phyloP scores from a whole-genome alignment of 2,888 invertebrate genomes.

The Blastobasis adustella region DNA sequence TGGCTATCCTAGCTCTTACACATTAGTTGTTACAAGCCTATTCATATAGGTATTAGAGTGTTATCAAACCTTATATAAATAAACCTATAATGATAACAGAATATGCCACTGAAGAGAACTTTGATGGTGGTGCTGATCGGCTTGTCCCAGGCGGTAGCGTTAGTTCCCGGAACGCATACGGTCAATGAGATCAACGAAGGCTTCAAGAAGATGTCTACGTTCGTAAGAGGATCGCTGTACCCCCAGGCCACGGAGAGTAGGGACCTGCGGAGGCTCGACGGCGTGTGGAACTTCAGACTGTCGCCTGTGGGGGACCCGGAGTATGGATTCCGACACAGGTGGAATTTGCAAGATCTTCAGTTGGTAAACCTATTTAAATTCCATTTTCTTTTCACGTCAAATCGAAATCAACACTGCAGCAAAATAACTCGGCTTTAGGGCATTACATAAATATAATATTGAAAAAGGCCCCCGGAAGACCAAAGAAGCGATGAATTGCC shows the following conservation, averaged over 20 bases:
- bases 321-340: conserved; percentile 82
- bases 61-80: too few species aligned
- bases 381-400: too few species aligned
- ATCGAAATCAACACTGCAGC: too few species aligned
- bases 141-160: conserved; percentile 31
- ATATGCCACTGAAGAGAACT: too few species aligned
- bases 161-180: conserved; percentile 37
- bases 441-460: too few species aligned
- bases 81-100: too few species aligned
- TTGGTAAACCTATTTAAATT: conserved; percentile 59
- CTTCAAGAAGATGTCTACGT: conserved; percentile 26
- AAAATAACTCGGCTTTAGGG: too few species aligned
- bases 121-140: not conserved
- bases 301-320: conserved; percentile 79
- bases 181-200: conserved; percentile 48
- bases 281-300: conserved; percentile 93
- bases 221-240: conserved; percentile 75
- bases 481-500: too few species aligned
- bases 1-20: too few species aligned
- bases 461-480: too few species aligned
- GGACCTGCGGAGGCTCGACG: conserved; percentile 86
- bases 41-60: too few species aligned
- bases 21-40: too few species aligned
- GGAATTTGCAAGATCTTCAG: conserved; percentile 83
- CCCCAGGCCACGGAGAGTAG: conserved; percentile 89